Evolutionary conservation across 2,113 vertebrate genomes (phyloP).

Genomic region (Daphoenositta chrysoptera): DNA sequence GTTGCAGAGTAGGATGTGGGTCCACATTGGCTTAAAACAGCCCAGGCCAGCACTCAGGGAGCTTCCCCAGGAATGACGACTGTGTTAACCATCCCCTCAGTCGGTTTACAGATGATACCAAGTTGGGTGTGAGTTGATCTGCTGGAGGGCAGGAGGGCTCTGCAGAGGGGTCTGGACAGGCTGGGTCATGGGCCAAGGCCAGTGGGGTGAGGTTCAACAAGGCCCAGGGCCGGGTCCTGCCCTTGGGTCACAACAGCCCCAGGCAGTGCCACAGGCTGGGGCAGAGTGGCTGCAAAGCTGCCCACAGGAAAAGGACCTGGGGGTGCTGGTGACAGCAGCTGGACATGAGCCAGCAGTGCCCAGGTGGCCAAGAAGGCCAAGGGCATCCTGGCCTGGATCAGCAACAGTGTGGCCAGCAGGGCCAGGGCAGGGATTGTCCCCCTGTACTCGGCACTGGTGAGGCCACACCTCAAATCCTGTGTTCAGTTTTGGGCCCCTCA

Average conservation of each 20-base stretch:
- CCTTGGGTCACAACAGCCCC: neutral
- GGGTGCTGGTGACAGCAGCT: neutral
- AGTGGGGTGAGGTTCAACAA: neutral
- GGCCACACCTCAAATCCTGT: fast-evolving
- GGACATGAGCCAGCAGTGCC: neutral
- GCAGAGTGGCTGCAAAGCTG: neutral
- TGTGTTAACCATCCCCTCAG: neutral
- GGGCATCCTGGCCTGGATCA: neutral
- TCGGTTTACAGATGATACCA: fast-evolving
- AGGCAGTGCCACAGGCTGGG: neutral
- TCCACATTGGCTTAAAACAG: neutral
- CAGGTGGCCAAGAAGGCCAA: neutral
- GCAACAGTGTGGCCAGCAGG: neutral
- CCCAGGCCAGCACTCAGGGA: neutral
- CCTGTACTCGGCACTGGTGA: fast-evolving
- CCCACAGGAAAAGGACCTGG: neutral
- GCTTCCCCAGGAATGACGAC: neutral
- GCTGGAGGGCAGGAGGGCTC: neutral
- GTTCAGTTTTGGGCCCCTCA: fast-evolving
- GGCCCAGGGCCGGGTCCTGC: neutral
- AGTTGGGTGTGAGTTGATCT: fast-evolving
- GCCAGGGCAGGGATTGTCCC: fast-evolving
- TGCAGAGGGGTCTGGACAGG: neutral
- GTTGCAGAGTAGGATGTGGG: neutral
- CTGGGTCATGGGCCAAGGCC: neutral